phyloP scores from a whole-genome alignment of 2,113 vertebrate genomes.

The Zosterops lateralis region DNA sequence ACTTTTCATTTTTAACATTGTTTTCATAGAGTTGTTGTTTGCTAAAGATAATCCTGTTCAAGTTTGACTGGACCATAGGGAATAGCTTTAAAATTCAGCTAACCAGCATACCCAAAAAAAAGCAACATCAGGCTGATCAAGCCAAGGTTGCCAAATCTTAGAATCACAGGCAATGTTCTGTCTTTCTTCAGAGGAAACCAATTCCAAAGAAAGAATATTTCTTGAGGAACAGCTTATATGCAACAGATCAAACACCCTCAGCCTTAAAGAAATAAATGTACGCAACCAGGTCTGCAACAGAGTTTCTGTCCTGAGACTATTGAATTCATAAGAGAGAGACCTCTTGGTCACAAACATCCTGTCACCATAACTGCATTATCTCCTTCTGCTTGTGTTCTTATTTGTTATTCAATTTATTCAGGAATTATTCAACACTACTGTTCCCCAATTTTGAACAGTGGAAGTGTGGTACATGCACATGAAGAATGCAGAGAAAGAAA shows the following conservation, averaged over 20 bases:
- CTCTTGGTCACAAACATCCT: not conserved
- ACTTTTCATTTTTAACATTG: not conserved
- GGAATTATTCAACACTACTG: not conserved
- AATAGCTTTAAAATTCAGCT: not conserved
- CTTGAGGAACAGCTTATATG: not conserved
- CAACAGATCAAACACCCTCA: not conserved
- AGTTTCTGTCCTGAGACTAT: not conserved
- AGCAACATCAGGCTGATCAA: not conserved
- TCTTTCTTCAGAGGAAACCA: not conserved
- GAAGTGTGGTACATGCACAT: not conserved
- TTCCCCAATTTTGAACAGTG: not conserved
- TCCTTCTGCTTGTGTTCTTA: not conserved
- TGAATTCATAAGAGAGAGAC: not conserved
- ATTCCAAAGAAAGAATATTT: not conserved
- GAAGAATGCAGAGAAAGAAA: constrained; percentile 27
- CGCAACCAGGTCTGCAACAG: not conserved
- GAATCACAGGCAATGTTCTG: not conserved
- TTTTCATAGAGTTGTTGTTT: not conserved
- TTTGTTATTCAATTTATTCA: not conserved
- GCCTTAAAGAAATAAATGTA: not conserved
- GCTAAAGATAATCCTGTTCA: not conserved
- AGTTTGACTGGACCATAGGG: not conserved
- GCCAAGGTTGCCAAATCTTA: not conserved
- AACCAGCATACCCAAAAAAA: not conserved
- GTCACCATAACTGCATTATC: not conserved